phyloP scores from a whole-genome alignment of 2,888 invertebrate species.

The Tolmerus cingulatus region DNA sequence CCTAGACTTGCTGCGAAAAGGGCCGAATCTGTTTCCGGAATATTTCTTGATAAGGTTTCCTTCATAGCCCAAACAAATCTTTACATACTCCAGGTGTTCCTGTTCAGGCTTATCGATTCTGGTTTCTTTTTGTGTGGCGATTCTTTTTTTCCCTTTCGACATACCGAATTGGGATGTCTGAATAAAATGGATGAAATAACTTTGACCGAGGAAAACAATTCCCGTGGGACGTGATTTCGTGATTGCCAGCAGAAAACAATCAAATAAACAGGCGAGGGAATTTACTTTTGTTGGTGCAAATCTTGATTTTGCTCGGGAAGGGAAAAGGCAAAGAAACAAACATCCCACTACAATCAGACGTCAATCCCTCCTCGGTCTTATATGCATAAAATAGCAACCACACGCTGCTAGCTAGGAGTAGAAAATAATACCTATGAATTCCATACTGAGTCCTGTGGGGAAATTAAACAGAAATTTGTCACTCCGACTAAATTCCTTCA shows the following conservation, averaged over 20 bases:
- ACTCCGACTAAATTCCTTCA: neutral
- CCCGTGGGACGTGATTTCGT: constrained; percentile 6
- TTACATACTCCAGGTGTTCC: neutral
- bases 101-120: neutral
- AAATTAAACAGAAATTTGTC: neutral
- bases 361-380: neutral
- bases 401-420: neutral
- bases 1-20: neutral
- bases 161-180: neutral
- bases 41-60: neutral
- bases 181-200: neutral
- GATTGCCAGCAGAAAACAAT: neutral
- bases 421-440: neutral
- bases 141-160: neutral
- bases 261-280: neutral
- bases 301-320: neutral
- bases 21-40: neutral
- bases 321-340: neutral
- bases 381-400: neutral
- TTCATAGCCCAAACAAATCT: neutral
- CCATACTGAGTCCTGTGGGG: neutral
- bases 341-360: neutral
- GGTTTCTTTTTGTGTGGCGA: neutral
- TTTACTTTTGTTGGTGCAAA: neutral
- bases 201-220: constrained; percentile 1